Evolutionary conservation across 2,113 vertebrate species (phyloP).

Genomic region (Mormyrus iriodes): DNA sequence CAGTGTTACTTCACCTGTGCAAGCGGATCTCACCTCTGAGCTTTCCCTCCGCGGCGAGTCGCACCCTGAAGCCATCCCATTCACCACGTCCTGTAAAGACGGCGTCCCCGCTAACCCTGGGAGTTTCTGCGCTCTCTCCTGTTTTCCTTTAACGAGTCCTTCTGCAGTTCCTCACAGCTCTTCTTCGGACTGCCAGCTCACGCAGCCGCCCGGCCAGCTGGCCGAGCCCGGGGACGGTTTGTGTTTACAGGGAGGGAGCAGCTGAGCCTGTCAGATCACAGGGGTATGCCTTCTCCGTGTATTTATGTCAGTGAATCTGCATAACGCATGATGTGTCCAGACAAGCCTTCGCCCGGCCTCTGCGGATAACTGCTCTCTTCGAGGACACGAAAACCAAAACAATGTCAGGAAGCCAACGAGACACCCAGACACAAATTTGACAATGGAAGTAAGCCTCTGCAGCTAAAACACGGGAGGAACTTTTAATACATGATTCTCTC

Average conservation of each 20-base stretch:
- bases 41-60: not conserved
- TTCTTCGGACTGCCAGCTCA: not conserved
- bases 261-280: slow-evolving; percentile 10
- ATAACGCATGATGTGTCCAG: slow-evolving; percentile 2
- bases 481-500: not conserved
- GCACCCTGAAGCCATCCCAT: not conserved
- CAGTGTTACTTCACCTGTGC: not conserved
- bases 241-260: slow-evolving; percentile 3
- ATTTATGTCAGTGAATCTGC: slow-evolving; percentile 12
- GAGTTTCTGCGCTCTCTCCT: not conserved
- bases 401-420: not conserved
- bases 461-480: not conserved
- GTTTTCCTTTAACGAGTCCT: not conserved
- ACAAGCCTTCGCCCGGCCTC: not conserved
- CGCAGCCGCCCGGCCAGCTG: not conserved
- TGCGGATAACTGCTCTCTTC: not conserved
- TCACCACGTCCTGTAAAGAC: not conserved
- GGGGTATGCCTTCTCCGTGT: not conserved
- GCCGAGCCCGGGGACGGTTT: not conserved
- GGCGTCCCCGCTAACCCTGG: not conserved
- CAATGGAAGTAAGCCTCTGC: not conserved
- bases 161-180: not conserved
- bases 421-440: not conserved
- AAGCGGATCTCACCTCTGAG: not conserved
- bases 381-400: not conserved